Conservation (phyloP, 1,140 invertebrate genomes). For the Steinernema khuongi region DNA sequence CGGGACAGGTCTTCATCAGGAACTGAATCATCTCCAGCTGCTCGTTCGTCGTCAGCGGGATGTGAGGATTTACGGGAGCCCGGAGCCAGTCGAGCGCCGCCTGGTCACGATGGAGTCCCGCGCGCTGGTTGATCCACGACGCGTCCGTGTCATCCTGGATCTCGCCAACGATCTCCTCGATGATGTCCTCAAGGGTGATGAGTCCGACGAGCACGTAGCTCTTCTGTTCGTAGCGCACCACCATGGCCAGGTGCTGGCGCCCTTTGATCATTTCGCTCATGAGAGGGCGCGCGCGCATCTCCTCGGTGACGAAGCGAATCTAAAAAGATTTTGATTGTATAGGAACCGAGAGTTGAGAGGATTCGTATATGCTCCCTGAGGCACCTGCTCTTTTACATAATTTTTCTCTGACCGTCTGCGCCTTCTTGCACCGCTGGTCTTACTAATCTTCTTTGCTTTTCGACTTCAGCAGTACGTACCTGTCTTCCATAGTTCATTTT, state of each 20-base stretch:
- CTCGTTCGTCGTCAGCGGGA: background rate
- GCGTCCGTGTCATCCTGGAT: background rate
- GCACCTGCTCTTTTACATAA: no score
- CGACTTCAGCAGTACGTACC: no score
- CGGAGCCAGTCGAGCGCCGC: background rate
- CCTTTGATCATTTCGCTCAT: conserved; percentile 86
- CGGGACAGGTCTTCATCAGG: background rate
- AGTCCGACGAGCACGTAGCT: background rate
- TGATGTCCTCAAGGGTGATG: background rate
- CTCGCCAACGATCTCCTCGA: background rate
- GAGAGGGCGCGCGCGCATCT: conserved; percentile 69
- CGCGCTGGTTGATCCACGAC: background rate
- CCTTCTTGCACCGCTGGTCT: no score
- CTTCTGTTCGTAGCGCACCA: background rate
- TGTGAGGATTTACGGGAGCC: background rate
- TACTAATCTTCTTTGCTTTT: no score
- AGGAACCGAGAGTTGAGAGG: no score
- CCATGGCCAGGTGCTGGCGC: background rate
- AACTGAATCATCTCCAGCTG: background rate
- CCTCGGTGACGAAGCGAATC: conserved; percentile 87
- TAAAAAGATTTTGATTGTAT: conserved; percentile 63
- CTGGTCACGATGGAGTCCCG: background rate
- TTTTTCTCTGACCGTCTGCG: no score
- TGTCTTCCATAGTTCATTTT: background rate
- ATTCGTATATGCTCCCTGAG: no score